Evolutionary conservation across 2,888 invertebrate genomes (phyloP).

Genomic region (Caenorhabditis sp.): DNA sequence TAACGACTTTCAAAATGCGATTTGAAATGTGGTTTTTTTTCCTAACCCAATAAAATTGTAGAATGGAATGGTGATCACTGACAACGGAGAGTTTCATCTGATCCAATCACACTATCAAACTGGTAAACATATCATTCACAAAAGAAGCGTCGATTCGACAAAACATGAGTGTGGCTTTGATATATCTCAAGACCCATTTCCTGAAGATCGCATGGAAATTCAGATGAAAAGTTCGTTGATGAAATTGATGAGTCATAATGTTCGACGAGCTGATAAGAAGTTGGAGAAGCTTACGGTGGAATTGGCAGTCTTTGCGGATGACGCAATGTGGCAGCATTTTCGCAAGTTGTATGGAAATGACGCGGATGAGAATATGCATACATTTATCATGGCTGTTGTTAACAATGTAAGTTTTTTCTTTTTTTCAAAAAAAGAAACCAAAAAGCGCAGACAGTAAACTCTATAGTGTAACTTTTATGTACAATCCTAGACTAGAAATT

Average conservation of each 20-base stretch:
- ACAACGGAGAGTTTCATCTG: conserved; percentile 50
- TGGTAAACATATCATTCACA: conserved; percentile 50
- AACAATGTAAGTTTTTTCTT: conserved; percentile 59
- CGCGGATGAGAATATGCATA: conserved; percentile 61
- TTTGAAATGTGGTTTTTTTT: too few relatives aligned
- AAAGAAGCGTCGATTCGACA: conserved; percentile 46
- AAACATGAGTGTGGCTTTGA: conserved; percentile 56
- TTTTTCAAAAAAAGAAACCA: too few relatives aligned
- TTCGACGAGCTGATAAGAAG: conserved; percentile 19
- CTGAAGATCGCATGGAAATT: conserved; percentile 46
- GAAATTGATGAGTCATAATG: conserved; percentile 18
- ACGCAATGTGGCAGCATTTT: conserved; percentile 66
- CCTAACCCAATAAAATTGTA: conserved; percentile 24
- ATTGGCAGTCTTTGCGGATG: conserved; percentile 65
- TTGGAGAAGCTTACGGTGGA: conserved; percentile 55
- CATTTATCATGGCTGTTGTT: conserved; percentile 65
- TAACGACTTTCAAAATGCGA: too few relatives aligned
- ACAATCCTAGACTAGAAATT: too few relatives aligned
- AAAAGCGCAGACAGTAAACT: too few relatives aligned
- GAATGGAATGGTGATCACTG: conserved; percentile 57
- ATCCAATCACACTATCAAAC: conserved; percentile 51
- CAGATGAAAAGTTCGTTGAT: conserved; percentile 33
- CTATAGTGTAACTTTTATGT: too few relatives aligned
- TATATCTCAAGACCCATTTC: conserved; percentile 54
- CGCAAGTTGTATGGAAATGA: conserved; percentile 48